Conservation (phyloP, 2,113 vertebrate genomes). For the Hydrolagus affinis region DNA sequence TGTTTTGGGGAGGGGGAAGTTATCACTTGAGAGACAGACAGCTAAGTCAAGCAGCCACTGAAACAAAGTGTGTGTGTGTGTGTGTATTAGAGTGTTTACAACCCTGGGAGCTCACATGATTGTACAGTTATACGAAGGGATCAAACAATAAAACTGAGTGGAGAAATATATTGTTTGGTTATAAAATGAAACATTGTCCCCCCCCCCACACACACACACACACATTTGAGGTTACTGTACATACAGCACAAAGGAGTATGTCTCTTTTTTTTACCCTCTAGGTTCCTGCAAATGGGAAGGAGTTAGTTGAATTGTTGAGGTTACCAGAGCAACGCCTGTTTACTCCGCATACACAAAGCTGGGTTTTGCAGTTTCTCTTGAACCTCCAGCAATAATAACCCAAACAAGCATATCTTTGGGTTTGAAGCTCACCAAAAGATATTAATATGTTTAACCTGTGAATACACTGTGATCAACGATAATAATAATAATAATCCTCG, state of each 20-base stretch:
- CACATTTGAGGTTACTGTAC: background rate
- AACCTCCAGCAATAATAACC: background rate
- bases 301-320: conserved; percentile 36
- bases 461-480: background rate
- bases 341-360: conserved; percentile 26
- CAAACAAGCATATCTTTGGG: background rate
- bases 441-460: background rate
- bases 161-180: background rate
- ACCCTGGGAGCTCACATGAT: no score
- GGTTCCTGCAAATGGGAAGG: no score
- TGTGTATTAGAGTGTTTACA: no score
- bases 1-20: no score
- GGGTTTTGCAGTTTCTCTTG: conserved; percentile 8
- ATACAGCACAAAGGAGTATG: background rate
- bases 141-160: no score
- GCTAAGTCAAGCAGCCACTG: no score
- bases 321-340: conserved; percentile 49
- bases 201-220: no score
- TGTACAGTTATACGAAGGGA: no score
- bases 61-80: no score
- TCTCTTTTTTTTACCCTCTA: background rate
- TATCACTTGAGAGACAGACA: no score
- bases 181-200: background rate
- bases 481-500: no score
- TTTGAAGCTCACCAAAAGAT: background rate